Conservation (phyloP, 2,888 invertebrate species). For the Petrophora chlorosata region DNA sequence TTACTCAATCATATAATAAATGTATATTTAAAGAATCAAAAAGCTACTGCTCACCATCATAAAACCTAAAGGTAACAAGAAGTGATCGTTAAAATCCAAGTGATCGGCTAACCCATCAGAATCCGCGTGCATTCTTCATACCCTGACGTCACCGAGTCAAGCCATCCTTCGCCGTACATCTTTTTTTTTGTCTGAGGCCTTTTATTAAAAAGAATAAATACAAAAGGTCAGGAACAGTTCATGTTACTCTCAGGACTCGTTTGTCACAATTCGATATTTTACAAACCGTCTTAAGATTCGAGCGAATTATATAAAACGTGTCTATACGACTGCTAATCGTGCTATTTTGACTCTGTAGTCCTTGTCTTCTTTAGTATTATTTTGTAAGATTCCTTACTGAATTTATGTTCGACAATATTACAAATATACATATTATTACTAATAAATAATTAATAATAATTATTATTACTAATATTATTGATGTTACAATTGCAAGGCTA, state of each 20-base stretch:
- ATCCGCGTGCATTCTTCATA: constrained; percentile 35
- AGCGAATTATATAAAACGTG: no score
- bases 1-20: no score
- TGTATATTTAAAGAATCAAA: background rate
- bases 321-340: no score
- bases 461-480: no score
- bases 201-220: constrained; percentile 14
- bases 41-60: background rate
- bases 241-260: constrained; percentile 16
- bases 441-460: no score
- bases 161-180: constrained; percentile 37
- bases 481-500: background rate
- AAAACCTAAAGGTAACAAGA: background rate
- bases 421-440: no score
- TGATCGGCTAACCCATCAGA: constrained; percentile 22
- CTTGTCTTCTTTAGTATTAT: no score
- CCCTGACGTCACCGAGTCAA: constrained; percentile 45
- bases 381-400: no score
- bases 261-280: constrained; percentile 16
- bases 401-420: no score
- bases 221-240: constrained; percentile 20
- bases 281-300: background rate
- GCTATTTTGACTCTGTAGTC: no score
- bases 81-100: constrained; percentile 17
- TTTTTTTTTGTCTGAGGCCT: constrained; percentile 34